Base-by-base conservation (phyloP, 1,140 invertebrate species). In the Melanaphis sacchari region DNA sequence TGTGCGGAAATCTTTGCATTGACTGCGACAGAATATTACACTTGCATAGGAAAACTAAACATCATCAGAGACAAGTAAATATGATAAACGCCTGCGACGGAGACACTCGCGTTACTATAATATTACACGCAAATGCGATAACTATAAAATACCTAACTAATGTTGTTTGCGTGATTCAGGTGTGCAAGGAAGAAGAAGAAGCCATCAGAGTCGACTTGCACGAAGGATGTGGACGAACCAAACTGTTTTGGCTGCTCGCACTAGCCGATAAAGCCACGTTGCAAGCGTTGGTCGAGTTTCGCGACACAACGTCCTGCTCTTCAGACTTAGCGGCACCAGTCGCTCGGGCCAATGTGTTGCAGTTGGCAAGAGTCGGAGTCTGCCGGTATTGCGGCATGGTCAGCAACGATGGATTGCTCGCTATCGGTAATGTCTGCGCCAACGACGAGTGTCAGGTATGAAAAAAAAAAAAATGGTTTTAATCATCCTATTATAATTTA, bases 11-110 rank as follows among this genome's bases (percentile, higher is more conserved):
- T 94, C 96, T 99, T 26, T 99, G 99, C 95, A 97, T 97, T 2
- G 99, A 99, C 94, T 99, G 99, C 95, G 99, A 99, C 95, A 96
- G 98, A 43, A 98, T 99, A 94, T 95, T 99, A 11, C 99, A 99
- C 95, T 96, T 99, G 46, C 98, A 98, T 94, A 96, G 98, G 52
- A 97, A 97, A 94, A 98, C 98, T n/a, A 96, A 98, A 87, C 96
- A 96, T 87, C 99, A 99, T 95, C 96, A 98, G 87, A 96, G 99
- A 95, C 98, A 99, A 96, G 98, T 98, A 94, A 94, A 87, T 49
- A 49, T 49, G 18, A 21, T 49, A 49, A 54, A 76, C 41, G 6
- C 4, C n/a, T 31, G n/a, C 3, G n/a, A 7, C 21, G 76, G 38
- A 11, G 15, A 76, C 31, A 92, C 15, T 18, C 43, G 36, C n/a